Evolutionary conservation across 2,113 vertebrate species (phyloP), one percentile per base, ranked within the genome.

Genomic region (Pseudolaguvia tuberculata): DNA sequence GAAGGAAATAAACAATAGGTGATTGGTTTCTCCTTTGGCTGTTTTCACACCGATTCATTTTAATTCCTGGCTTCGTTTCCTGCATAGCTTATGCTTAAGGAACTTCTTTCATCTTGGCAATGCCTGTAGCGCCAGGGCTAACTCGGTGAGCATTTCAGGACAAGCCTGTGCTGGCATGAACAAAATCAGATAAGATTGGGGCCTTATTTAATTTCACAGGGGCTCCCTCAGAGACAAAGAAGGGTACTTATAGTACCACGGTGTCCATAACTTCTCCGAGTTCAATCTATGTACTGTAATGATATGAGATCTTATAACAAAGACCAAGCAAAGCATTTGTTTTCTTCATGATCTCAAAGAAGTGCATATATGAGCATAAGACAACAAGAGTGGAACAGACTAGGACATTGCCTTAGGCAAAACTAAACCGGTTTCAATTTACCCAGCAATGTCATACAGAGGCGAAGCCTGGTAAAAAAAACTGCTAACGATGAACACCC

Each of bases 41-140:
- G 87, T 91, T 91, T 90, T 91, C 90, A 88, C 81, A 77, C 86
- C 84, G 85, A 89, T 91, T 87, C 89, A 88, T 91, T 90, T 91
- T 87, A 87, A 86, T 84, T 88, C 85, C 84, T 91, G 90, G 90
- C 90, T 88, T 76, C 63, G 83, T 84, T 81, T 89, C 89, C 89
- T 87, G 88, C 90, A 91, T 91, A 89, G 89, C 89, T 91, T 89
- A 91, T 90, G 88, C 85, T 91, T 88, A 88, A 89, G 88, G 85
- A 86, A 86, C 83, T 55, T 53, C 89, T 90, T 91, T 91, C 89
- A 91, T 91, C 88, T 88, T 80, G 84, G 84, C 86, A 86, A 80
- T 83, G 86, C 90, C 89, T 90, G 87, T 79, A 91, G 88, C 87
- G 79, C 83, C 56, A 84, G 82, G 85, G 87, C 86, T 89, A 88